Evolutionary conservation across 1,140 invertebrate genomes (phyloP), one percentile per base, ranked within the genome.

Genomic region (Battus philenor): DNA sequence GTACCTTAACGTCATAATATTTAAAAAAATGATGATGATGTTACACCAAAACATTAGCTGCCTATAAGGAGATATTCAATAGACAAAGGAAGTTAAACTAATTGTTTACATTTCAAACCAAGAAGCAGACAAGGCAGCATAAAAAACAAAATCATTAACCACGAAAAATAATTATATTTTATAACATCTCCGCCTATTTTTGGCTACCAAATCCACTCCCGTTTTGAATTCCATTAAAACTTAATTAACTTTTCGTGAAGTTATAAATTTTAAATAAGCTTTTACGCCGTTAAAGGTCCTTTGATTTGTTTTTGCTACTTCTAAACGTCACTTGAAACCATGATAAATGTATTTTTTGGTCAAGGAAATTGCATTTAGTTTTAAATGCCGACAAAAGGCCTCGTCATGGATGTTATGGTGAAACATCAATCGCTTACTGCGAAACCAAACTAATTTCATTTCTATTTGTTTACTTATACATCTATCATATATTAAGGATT

Each of bases 221-320:
- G 76, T 79, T 71, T 81, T 50, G 64, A 65, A 72, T 85, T 85
- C 81, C 77, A 85, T 85, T 82, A 85, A 85, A 81, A 80, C 81
- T 85, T 82, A 85, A 85, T 85, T 85, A 85, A 85, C 73, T 82
- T 82, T 81, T 82, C 68, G 43, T 41, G 54, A 47, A 67, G 60
- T 66, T 73, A 80, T 78, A 78, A 79, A 77, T 79, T 72, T 75
- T 68, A 71, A 76, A 82, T 66, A 63, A 68, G 62, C 59, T 68
- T 76, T 67, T 61, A 62, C 50, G 55, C 59, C 61, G 52, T 54
- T 59, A 65, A 60, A 79, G 66, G 67, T 65, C 66, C 63, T 54
- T 56, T 66, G 61, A 85, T 81, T 85, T 81, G 81, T 79, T 82
- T 41, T 82, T 75, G 81, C 77, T 84, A 81, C 80, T 84, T 69